A percentile compares a stretch with the other conserved stretches of the same genome.
Conservation (phyloP, 2,888 invertebrate genomes). For the Nemurella pictetii region DNA sequence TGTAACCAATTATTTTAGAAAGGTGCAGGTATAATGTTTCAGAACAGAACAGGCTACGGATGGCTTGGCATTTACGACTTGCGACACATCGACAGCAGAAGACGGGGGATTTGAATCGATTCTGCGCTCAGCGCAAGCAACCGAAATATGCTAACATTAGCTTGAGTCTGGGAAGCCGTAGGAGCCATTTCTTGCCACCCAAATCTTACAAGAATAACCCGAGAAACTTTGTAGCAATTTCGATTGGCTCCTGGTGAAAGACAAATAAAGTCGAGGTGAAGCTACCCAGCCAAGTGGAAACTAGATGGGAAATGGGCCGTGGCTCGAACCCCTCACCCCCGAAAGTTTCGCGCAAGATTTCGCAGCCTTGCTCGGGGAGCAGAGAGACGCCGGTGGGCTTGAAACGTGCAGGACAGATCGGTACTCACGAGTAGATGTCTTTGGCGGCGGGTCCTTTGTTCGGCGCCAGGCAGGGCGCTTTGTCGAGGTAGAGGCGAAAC, state of each 20-base stretch:
- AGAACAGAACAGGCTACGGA: too few species aligned
- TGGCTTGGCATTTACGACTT: too few species aligned
- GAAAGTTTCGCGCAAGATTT: neutral
- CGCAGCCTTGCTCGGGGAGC: neutral
- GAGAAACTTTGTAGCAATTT: too few species aligned
- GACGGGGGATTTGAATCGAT: neutral
- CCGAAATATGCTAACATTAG: neutral
- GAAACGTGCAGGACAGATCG: neutral
- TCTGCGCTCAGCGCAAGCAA: neutral
- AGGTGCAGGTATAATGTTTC: too few species aligned
- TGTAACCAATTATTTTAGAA: too few species aligned
- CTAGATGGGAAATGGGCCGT: neutral
- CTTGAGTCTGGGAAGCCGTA: too few species aligned
- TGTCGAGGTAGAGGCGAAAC: constrained; percentile 84
- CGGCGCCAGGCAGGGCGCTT: constrained; percentile 73
- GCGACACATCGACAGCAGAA: too few species aligned
- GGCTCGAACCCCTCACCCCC: neutral
- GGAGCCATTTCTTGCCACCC: too few species aligned
- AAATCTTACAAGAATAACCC: too few species aligned
- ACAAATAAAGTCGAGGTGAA: neutral
- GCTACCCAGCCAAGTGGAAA: neutral
- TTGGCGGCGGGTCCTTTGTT: constrained; percentile 76
- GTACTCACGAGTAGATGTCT: constrained; percentile 82
- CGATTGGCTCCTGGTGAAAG: too few species aligned
- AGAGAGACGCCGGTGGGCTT: neutral